Conservation (phyloP, 2,113 vertebrate genomes). For the Catharus bicknelli region DNA sequence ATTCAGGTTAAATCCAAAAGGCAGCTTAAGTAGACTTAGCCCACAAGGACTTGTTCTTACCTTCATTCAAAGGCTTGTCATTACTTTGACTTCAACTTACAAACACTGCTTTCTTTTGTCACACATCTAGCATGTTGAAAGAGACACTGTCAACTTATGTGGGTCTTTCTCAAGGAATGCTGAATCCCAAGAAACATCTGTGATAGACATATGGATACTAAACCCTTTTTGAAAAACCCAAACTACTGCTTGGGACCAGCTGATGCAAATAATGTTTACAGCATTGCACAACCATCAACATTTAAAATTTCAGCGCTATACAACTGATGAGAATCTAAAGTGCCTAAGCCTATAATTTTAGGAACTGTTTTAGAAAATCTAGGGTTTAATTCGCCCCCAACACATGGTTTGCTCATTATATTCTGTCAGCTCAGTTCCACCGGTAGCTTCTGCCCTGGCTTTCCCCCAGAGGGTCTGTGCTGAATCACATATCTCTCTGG, state of each 20-base stretch:
- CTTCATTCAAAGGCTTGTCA: slow-evolving; percentile 12
- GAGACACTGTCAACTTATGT: slow-evolving; percentile 2
- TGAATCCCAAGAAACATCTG: background rate
- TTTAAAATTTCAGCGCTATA: background rate
- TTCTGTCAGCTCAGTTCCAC: background rate
- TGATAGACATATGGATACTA: background rate
- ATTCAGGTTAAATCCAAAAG: slow-evolving; percentile 54
- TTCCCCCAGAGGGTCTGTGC: background rate
- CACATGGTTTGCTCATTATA: background rate
- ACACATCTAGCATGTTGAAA: background rate
- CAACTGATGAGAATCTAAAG: background rate
- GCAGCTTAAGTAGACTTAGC: slow-evolving; percentile 25
- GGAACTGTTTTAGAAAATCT: background rate
- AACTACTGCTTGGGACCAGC: background rate
- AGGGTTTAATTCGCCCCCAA: background rate
- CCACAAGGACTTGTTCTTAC: slow-evolving; percentile 4
- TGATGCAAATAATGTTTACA: background rate
- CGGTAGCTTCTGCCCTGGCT: background rate
- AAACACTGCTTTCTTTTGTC: slow-evolving; percentile 33
- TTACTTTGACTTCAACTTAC: slow-evolving; percentile 31
- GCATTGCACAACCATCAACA: background rate
- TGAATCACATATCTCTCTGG: background rate
- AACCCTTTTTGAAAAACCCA: background rate
- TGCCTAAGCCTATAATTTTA: background rate
- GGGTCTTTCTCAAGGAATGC: slow-evolving; percentile 20